A percentile compares a stretch with the other conserved stretches of the same genome.
Conservation (phyloP, 2,888 invertebrate genomes). For the Teinopalpus imperialis region DNA sequence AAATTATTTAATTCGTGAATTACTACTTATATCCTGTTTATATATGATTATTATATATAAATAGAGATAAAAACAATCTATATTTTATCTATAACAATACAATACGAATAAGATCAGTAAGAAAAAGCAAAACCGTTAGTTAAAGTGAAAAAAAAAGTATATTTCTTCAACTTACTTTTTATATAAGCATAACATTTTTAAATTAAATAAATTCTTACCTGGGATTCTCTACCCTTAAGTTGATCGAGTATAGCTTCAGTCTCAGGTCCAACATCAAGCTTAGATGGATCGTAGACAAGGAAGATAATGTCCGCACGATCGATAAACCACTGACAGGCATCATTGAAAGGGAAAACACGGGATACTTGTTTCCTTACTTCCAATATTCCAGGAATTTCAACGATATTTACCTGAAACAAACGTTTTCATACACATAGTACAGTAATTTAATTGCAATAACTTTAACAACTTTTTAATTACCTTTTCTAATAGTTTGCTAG, state of each 20-base stretch:
- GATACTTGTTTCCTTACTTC: constrained; percentile 97
- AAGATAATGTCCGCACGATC: constrained; percentile 97
- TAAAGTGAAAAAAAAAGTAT: too few species aligned
- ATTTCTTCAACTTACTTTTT: too few species aligned
- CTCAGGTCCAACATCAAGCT: constrained; percentile 96
- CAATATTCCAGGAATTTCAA: constrained; percentile 97
- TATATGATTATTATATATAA: too few species aligned
- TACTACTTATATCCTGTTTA: too few species aligned
- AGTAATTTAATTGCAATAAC: too few species aligned
- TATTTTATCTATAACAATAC: too few species aligned
- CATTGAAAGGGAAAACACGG: constrained; percentile 96
- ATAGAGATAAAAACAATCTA: too few species aligned
- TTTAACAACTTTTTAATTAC: constrained; percentile 72
- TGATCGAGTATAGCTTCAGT: constrained; percentile 97
- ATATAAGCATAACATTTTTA: too few species aligned
- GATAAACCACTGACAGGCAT: constrained; percentile 98
- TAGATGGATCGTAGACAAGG: constrained; percentile 96
- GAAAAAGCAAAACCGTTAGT: too few species aligned
- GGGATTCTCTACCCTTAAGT: constrained; percentile 95
- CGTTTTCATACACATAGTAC: constrained; percentile 1
- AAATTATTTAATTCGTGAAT: too few species aligned
- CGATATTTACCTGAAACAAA: constrained; percentile 90
- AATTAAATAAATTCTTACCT: constrained; percentile 80
- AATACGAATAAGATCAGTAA: too few species aligned
- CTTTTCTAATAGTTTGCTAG: constrained; percentile 93